A percentile compares a stretch with the other conserved stretches of the same genome.
Conservation (phyloP, 2,797 vertebrate genomes). For the Ceryle rudis region DNA sequence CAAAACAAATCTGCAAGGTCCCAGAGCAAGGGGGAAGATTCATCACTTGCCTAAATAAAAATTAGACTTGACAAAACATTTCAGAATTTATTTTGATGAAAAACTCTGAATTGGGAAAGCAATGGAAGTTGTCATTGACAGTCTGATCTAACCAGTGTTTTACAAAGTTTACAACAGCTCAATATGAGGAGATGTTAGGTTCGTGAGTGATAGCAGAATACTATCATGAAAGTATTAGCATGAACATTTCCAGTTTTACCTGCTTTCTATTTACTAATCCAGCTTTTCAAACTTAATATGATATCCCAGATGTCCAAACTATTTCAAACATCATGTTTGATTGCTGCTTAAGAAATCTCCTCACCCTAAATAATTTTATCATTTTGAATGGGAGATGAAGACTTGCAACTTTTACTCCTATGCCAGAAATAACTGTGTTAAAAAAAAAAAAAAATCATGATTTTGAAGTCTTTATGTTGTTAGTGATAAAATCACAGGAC, state of each 20-base stretch:
- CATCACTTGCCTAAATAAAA: slow-evolving; percentile 8
- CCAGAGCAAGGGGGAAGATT: not conserved
- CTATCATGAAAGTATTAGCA: not conserved
- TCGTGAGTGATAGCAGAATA: not conserved
- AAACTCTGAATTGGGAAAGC: not conserved
- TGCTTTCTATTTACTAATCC: not conserved
- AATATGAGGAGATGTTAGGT: not conserved
- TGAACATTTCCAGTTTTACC: not conserved
- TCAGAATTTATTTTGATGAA: slow-evolving; percentile 14
- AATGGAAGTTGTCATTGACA: not conserved
- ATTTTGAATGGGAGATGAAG: not conserved
- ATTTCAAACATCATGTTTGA: not conserved
- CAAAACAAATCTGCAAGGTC: slow-evolving; percentile 33
- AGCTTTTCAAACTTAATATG: not conserved
- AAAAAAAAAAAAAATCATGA: not conserved
- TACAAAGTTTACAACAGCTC: not conserved
- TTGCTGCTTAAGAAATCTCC: not conserved
- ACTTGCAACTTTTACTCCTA: not conserved
- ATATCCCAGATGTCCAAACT: not conserved
- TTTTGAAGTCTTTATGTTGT: not conserved
- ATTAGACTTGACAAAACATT: slow-evolving; percentile 17
- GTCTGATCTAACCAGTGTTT: not conserved
- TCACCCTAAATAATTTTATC: not conserved
- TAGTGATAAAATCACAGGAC: not conserved
- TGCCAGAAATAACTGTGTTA: not conserved